These are phyloP conservation scores for Odontocerum albicorne DNA, from an alignment of 2,888 invertebrate genomes.

Conservation along the genomic window DNA sequence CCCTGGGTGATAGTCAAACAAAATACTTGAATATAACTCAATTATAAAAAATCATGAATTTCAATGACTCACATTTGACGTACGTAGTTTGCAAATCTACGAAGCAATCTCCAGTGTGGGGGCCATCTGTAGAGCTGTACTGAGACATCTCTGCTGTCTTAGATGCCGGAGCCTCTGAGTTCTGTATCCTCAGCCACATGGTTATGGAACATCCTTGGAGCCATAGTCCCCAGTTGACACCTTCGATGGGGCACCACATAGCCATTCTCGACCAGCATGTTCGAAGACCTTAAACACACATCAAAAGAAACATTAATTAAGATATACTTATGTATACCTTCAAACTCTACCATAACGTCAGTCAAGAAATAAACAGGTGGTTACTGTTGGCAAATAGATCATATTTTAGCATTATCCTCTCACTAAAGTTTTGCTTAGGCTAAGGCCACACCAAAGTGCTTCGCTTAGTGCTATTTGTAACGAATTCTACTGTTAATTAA, in stretches of 20 bases:
- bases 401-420: no score
- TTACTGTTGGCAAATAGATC: no score
- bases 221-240: conserved; percentile 65
- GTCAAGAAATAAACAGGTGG: no score
- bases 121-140: conserved; percentile 23
- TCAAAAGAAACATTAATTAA: not conserved
- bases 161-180: conserved; percentile 39
- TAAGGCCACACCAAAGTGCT: no score
- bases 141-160: conserved; percentile 22
- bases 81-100: conserved; percentile 21
- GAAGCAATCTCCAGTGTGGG: conserved; percentile 23
- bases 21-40: not conserved
- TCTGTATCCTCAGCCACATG: conserved; percentile 57
- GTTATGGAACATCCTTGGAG: conserved; percentile 60
- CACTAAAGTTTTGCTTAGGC: no score
- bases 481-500: no score
- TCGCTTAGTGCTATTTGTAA: no score
- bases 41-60: not conserved
- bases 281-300: conserved; percentile 41
- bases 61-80: conserved; percentile 14
- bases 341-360: no score
- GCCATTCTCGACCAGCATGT: conserved; percentile 49
- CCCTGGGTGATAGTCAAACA: no score
- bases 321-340: no score
- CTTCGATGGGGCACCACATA: conserved; percentile 47